Base-by-base conservation (phyloP, 23 tunicate genomes). In the Trididemnum clinides region DNA sequence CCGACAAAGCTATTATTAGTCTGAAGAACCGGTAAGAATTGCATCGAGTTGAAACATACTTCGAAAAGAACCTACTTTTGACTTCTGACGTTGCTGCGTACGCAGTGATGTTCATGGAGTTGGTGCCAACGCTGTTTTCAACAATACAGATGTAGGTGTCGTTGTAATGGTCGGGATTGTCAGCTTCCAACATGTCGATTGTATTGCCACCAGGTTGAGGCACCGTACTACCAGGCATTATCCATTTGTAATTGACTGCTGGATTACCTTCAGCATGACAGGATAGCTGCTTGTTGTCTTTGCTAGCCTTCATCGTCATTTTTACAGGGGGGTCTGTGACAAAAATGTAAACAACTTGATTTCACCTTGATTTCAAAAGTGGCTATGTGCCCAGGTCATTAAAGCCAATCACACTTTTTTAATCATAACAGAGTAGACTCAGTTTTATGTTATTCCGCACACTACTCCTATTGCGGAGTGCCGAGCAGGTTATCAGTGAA, bases 241-340 rank as follows among this genome's bases (percentile, higher is more conserved):
- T 73, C 94, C 94, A 89, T 34, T 2, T 33, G 29, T 85, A 85
- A 1, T 82, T 84, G 10, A 87, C 89, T 21, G 77, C 35, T 22
- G 94, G 94, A 63, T 89, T 89, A n/a, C 88, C 88, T 7, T 84
- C 81, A 3, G 94, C 81, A 1, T 50, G 44, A 51, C 94, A 89
- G 0, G 77, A 64, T 19, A 89, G 59, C 5, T 25, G 33, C 1
- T 64, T 77, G n/a, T 65, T 69, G 50, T 84, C 84, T 33, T 76
- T 34, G 64, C 30, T 62, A 34, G 77, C 85, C 3, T 32, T 57
- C 1, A 89, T 84, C 28, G 36, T 62, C 29, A 87, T 69, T 29
- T 57, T 35, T 10, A 31, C 77, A n/a, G 94, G 94, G 6, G 88
- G 39, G 70, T 77, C 94, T 89, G 51, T 21, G 50, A 64, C n/a